These are phyloP conservation scores for Esox lucius DNA, from an alignment of 2,797 vertebrate genomes.

Conservation along the genomic window DNA sequence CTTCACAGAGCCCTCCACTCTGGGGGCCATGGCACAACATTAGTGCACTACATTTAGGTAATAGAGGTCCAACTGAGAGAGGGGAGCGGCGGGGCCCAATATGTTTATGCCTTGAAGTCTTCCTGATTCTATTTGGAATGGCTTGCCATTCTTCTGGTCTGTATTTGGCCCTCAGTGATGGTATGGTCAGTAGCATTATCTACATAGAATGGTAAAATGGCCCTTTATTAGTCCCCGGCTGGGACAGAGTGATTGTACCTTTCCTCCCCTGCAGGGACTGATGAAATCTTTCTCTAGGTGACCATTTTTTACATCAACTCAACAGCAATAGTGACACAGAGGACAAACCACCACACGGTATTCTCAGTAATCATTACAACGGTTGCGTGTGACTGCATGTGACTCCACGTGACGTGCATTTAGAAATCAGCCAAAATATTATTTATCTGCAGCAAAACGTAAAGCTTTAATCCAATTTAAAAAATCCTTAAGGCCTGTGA, in stretches of 20 bases:
- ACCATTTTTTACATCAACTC: not conserved
- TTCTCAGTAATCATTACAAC: conserved; percentile 12
- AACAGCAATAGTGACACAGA: not conserved
- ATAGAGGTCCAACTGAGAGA: not conserved
- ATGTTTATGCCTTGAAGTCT: not conserved
- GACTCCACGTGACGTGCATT: conserved; percentile 49
- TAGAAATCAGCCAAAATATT: conserved; percentile 34
- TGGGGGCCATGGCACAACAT: not conserved
- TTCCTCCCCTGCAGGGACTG: not conserved
- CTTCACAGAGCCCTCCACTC: too few relatives aligned
- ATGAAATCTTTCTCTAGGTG: not conserved
- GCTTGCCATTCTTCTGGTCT: not conserved
- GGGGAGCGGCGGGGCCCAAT: not conserved
- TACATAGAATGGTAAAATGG: not conserved
- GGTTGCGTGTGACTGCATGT: conserved; percentile 45
- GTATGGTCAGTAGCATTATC: not conserved
- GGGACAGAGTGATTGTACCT: not conserved
- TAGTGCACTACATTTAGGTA: not conserved
- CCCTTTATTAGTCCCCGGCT: not conserved
- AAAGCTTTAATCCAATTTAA: conserved; percentile 73
- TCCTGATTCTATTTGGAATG: conserved; percentile 1
- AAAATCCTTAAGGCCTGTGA: conserved; percentile 51
- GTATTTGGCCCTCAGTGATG: not conserved
- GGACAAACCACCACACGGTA: conserved; percentile 27
- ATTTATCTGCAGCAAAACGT: conserved; percentile 51